Evolutionary conservation across 2,797 vertebrate genomes (phyloP).

Genomic region (Meriones psammophilus): DNA sequence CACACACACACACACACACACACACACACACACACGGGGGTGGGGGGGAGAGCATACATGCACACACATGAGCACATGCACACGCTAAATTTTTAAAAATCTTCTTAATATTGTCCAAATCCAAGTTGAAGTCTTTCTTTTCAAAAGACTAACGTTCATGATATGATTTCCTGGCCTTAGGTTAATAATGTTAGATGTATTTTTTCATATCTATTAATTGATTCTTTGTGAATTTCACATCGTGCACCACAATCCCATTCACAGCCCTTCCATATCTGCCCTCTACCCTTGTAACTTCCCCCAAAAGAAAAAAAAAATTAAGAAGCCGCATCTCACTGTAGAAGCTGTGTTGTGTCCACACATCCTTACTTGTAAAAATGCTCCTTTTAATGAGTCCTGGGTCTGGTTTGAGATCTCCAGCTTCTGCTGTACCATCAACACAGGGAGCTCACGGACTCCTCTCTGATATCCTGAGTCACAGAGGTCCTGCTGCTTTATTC

Average conservation of each 20-base stretch:
- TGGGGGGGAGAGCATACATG: no score
- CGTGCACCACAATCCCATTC: background rate
- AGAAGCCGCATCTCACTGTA: background rate
- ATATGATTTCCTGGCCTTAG: constrained; percentile 22
- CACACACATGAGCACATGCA: no score
- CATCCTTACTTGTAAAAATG: background rate
- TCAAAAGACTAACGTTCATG: constrained; percentile 7
- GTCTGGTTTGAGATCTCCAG: background rate
- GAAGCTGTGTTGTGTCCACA: background rate
- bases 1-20: no score
- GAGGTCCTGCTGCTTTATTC: background rate
- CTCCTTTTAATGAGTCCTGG: background rate
- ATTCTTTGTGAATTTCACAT: background rate
- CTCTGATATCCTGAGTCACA: background rate
- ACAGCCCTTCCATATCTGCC: background rate
- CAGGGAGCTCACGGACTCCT: background rate
- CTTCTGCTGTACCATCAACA: background rate
- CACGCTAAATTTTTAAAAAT: background rate
- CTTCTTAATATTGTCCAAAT: background rate
- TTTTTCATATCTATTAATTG: background rate
- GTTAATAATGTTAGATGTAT: constrained; percentile 27
- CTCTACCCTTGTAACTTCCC: background rate
- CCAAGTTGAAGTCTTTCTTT: constrained; percentile 47
- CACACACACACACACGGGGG: no score
- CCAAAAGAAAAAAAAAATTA: background rate